These are phyloP conservation scores for Akabosia matsudoensis DNA, from an alignment of 1,140 invertebrate genomes.

Conservation along the genomic window DNA sequence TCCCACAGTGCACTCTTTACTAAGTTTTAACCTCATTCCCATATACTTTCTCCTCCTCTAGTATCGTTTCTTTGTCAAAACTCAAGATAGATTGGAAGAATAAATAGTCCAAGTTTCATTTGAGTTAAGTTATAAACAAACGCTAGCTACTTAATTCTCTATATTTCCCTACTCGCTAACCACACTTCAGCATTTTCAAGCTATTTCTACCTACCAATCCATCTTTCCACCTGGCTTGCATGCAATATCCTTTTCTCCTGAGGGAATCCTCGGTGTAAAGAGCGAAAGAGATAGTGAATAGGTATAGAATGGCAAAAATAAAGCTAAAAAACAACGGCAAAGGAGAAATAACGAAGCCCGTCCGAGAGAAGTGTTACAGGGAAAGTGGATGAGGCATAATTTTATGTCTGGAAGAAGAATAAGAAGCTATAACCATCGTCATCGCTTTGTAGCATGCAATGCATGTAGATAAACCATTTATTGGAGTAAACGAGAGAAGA, in stretches of 20 bases:
- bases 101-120: neutral
- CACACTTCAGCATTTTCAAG: neutral
- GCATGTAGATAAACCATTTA: neutral
- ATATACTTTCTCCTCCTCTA: neutral
- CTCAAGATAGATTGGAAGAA: neutral
- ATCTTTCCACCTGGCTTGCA: neutral
- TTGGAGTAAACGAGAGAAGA: neutral
- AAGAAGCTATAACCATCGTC: neutral
- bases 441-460: neutral
- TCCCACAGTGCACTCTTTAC: no score
- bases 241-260: conserved; percentile 4
- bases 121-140: neutral
- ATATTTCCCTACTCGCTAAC: neutral
- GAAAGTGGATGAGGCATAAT: no score
- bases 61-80: neutral
- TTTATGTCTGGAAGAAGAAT: neutral
- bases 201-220: neutral
- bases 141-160: neutral
- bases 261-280: neutral
- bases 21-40: neutral
- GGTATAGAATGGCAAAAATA: no score
- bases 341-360: neutral
- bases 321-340: neutral
- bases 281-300: no score
- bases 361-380: no score